Evolutionary conservation across 2,797 vertebrate species (phyloP).

Genomic region (Argentina silus): DNA sequence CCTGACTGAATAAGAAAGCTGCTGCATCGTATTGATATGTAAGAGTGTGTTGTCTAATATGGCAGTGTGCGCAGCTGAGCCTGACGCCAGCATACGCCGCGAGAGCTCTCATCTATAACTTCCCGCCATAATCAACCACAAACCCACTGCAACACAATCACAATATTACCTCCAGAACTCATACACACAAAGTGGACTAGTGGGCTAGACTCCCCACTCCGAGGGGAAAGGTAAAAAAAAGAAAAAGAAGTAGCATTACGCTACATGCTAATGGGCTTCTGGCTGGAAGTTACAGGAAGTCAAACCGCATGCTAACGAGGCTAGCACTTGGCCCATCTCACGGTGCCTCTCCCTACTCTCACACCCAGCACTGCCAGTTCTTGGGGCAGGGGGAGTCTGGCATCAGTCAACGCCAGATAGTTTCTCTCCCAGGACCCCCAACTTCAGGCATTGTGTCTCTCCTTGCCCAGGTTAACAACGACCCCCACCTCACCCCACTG

Average conservation of each 20-base stretch:
- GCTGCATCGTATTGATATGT: constrained; percentile 61
- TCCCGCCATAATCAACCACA: constrained; percentile 68
- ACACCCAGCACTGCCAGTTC: constrained; percentile 14
- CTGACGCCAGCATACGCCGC: constrained; percentile 74
- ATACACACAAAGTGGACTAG: constrained; percentile 62
- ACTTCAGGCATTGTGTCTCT: constrained; percentile 48
- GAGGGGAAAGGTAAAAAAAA: too few species aligned
- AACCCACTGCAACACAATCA: constrained; percentile 56
- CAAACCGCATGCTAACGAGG: constrained; percentile 51
- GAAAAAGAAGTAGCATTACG: too few species aligned
- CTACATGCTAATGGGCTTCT: constrained; percentile 44
- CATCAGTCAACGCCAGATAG: constrained; percentile 47
- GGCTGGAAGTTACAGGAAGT: constrained; percentile 41
- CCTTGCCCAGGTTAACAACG: constrained; percentile 44
- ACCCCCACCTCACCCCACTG: not conserved
- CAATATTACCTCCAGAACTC: constrained; percentile 63
- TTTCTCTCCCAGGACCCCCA: constrained; percentile 63
- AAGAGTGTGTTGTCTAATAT: constrained; percentile 65
- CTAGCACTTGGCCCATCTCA: constrained; percentile 35
- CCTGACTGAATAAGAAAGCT: not conserved
- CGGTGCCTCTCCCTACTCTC: not conserved
- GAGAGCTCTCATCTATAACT: constrained; percentile 75
- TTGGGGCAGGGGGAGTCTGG: constrained; percentile 23
- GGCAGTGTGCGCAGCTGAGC: constrained; percentile 70
- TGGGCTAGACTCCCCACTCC: too few species aligned